Conservation (phyloP, 2,888 invertebrate genomes). For the Apamea epomidion region DNA sequence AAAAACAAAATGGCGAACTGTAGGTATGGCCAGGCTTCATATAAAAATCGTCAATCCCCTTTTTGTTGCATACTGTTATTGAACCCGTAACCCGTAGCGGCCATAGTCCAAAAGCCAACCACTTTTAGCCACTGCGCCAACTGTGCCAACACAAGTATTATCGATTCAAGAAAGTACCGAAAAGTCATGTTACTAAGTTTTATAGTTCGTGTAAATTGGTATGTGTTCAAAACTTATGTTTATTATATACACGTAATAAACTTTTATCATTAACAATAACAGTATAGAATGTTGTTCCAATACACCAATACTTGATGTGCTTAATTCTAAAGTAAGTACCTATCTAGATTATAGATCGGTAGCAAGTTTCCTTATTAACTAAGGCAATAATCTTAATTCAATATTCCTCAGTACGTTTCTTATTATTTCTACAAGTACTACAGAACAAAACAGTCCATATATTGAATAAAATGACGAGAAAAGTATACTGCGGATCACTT, state of each 20-base stretch:
- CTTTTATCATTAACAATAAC: slow-evolving; percentile 28
- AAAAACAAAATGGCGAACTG: no score
- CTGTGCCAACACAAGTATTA: neutral
- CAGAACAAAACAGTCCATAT: neutral
- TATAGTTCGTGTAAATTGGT: slow-evolving; percentile 7
- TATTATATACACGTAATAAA: slow-evolving; percentile 20
- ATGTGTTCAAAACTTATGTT: slow-evolving; percentile 9
- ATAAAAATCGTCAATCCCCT: no score
- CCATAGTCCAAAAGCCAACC: neutral
- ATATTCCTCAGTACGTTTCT: neutral
- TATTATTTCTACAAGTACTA: neutral
- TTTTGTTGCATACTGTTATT: neutral
- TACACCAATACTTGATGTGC: neutral
- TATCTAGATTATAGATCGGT: neutral
- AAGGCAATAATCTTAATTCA: neutral
- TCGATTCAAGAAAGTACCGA: slow-evolving; percentile 4
- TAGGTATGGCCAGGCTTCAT: no score
- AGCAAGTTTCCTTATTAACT: neutral
- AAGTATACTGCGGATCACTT: neutral
- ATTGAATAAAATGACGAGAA: neutral
- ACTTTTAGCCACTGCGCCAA: neutral
- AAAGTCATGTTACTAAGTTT: neutral
- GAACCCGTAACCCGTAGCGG: neutral
- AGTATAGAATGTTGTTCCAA: neutral
- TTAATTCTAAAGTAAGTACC: neutral